phyloP scores from a whole-genome alignment of 2,113 vertebrate genomes.

The Thalassarche chlororhynchos region DNA sequence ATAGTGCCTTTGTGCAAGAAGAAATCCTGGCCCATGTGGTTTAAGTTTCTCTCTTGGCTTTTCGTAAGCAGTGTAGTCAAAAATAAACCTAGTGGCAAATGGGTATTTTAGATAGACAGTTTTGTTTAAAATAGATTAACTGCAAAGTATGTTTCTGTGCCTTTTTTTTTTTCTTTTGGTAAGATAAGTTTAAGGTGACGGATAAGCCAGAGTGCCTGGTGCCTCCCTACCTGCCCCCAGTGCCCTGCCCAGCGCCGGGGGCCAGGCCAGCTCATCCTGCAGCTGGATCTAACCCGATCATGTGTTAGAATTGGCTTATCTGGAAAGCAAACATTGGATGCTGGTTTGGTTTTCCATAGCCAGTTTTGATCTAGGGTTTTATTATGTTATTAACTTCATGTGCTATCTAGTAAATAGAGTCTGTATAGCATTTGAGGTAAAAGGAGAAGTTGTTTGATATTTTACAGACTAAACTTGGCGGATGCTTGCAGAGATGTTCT shows the following conservation, averaged over 20 bases:
- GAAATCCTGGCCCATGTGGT: background rate
- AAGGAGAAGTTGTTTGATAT: background rate
- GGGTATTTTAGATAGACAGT: background rate
- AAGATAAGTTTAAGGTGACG: background rate
- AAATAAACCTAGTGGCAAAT: background rate
- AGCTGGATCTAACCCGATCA: rapidly evolving
- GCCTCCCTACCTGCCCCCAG: background rate
- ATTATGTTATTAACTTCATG: no score
- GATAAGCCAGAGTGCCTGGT: no score
- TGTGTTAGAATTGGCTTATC: background rate
- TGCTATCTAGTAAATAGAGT: background rate
- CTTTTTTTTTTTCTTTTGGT: background rate
- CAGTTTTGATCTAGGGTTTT: background rate
- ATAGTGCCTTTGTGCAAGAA: background rate
- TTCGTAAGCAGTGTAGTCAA: background rate
- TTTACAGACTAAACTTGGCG: background rate
- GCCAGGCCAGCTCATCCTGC: background rate
- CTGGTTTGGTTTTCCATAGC: background rate
- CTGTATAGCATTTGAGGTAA: background rate
- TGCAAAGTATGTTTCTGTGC: background rate
- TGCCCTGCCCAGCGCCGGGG: background rate
- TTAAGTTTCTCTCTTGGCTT: background rate
- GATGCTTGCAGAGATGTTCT: background rate
- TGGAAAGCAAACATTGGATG: background rate
- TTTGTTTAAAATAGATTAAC: background rate